These are phyloP conservation scores for Ischnura elegans DNA, from an alignment of 2,888 invertebrate species.

Conservation along the genomic window DNA sequence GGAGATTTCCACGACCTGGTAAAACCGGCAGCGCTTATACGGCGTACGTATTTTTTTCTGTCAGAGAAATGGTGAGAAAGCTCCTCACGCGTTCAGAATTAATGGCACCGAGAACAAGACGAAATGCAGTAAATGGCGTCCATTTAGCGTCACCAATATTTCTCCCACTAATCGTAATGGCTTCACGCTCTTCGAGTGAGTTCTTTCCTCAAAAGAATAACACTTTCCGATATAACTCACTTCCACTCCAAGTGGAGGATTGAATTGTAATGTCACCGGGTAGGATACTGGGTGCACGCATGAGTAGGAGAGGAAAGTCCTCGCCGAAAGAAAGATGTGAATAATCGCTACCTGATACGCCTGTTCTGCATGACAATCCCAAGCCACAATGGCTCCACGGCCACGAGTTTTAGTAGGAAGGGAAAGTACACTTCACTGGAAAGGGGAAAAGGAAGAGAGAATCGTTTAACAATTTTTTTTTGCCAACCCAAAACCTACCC, in stretches of 20 bases:
- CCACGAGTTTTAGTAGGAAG: not conserved
- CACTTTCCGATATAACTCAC: conserved; percentile 41
- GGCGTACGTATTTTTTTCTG: too few species aligned
- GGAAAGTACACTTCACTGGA: too few species aligned
- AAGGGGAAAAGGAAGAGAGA: not conserved
- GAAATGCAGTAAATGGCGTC: not conserved
- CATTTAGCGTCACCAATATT: conserved; percentile 19
- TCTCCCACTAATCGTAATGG: not conserved
- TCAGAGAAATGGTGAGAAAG: not conserved
- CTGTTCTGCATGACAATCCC: not conserved
- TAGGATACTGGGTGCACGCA: not conserved
- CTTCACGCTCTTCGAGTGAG: not conserved
- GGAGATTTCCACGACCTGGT: not conserved
- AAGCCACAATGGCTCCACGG: not conserved
- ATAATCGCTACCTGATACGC: conserved; percentile 52
- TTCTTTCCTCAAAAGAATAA: not conserved
- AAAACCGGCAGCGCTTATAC: too few species aligned
- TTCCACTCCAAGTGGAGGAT: conserved; percentile 45
- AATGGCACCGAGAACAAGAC: not conserved
- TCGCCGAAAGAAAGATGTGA: conserved; percentile 20
- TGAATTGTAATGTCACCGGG: conserved; percentile 34
- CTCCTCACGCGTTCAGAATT: not conserved
- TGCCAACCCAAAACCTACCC: not conserved
- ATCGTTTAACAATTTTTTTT: not conserved
- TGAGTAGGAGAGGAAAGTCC: not conserved